Percentiles rank a stretch among this genome's conserved stretches.
Conservation (phyloP, 2,888 invertebrate species). For the Acrobeloides nanus region DNA sequence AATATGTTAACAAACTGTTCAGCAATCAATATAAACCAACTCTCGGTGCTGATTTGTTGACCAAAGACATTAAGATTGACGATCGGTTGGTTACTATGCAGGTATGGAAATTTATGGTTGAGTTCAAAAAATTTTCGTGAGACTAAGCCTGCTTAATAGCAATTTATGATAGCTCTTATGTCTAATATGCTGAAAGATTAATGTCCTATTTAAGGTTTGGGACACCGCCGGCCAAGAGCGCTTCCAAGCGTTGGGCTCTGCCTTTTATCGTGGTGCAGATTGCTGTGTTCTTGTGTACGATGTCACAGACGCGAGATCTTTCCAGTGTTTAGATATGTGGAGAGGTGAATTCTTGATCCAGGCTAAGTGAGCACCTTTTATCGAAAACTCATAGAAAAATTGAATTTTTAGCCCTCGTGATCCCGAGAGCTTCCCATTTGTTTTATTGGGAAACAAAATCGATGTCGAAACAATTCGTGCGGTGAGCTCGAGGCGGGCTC, state of each 20-base stretch:
- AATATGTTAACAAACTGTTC: conserved; percentile 99
- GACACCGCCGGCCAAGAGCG: conserved; percentile 99
- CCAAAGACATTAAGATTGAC: conserved; percentile 89
- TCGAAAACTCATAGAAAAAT: background rate
- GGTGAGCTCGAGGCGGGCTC: conserved; percentile 64
- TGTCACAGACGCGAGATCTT: conserved; percentile 93
- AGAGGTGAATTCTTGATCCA: conserved; percentile 91
- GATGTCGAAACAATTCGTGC: conserved; percentile 64
- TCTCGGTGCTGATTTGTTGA: conserved; percentile 98
- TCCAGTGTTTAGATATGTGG: conserved; percentile 98
- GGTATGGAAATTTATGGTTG: too few relatives aligned
- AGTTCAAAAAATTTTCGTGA: too few relatives aligned
- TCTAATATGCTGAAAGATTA: too few relatives aligned
- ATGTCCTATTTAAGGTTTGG: conserved; percentile 69
- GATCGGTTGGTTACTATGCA: conserved; percentile 97
- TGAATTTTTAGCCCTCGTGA: conserved; percentile 78
- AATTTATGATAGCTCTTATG: too few relatives aligned
- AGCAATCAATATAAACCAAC: conserved; percentile 99
- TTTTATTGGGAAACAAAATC: conserved; percentile 88
- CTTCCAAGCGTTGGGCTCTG: conserved; percentile 95
- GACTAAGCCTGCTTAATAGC: too few relatives aligned
- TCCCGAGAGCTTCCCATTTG: conserved; percentile 98
- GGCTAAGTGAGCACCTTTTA: conserved; percentile 38
- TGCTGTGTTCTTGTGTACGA: conserved; percentile 94
- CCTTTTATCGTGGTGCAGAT: conserved; percentile 97